phyloP scores from a whole-genome alignment of 1,140 invertebrate genomes.

The Eriosoma lanigerum region DNA sequence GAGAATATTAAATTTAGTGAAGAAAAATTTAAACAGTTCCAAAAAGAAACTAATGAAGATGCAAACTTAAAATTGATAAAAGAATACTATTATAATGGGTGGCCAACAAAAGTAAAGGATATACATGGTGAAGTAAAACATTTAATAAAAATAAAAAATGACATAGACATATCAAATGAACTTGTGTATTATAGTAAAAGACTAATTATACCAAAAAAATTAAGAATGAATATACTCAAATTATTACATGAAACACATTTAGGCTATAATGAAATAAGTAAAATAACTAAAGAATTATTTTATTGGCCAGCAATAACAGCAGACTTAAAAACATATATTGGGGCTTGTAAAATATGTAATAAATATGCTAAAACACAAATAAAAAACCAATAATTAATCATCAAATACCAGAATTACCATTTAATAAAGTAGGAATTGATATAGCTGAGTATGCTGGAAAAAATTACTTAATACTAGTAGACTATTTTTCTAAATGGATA shows the following conservation, averaged over 20 bases:
- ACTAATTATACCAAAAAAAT: constrained; percentile 57
- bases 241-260: constrained; percentile 59
- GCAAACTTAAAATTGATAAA: constrained; percentile 54
- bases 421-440: constrained; percentile 53
- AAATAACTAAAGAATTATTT: background rate
- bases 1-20: constrained; percentile 36
- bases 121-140: background rate
- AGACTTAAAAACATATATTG: constrained; percentile 16
- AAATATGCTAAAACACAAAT: background rate
- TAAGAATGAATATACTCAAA: constrained; percentile 57
- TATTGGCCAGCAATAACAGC: constrained; percentile 40
- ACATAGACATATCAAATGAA: constrained; percentile 56
- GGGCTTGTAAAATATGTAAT: constrained; percentile 25
- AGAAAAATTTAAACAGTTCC: constrained; percentile 54
- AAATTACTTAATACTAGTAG: constrained; percentile 49
- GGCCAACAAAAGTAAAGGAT: constrained; percentile 55
- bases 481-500: background rate
- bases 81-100: constrained; percentile 56
- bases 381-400: constrained; percentile 33
- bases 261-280: constrained; percentile 58
- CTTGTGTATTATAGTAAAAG: constrained; percentile 57
- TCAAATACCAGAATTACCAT: background rate
- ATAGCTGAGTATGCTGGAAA: constrained; percentile 50
- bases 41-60: constrained; percentile 55
- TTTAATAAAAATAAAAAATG: constrained; percentile 54